Evolutionary conservation across 1,140 invertebrate species (phyloP).

Genomic region (Drosophila auraria): DNA sequence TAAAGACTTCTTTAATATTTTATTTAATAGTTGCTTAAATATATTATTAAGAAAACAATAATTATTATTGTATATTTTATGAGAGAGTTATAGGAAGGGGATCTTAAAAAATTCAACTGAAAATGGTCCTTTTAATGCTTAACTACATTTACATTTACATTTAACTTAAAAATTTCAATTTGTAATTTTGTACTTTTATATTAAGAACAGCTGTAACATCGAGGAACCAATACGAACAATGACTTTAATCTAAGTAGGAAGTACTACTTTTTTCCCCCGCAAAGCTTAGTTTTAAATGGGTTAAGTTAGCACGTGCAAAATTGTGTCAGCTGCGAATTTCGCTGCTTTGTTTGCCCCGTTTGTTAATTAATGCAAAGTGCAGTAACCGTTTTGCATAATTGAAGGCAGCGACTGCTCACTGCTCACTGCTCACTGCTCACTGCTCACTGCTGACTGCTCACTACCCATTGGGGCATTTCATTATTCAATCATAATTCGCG

Average conservation of each 20-base stretch:
- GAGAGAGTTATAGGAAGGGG: too few relatives aligned
- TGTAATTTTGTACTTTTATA: too few relatives aligned
- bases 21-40: too few relatives aligned
- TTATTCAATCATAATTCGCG: conserved; percentile 83
- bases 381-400: conserved; percentile 82
- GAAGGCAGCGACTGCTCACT: conserved; percentile 50
- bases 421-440: conserved; percentile 37
- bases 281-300: conserved; percentile 18
- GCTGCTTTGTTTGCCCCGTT: conserved; percentile 41
- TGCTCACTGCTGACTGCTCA: conserved; percentile 39
- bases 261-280: neutral
- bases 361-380: conserved; percentile 82
- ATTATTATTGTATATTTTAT: too few relatives aligned
- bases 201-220: neutral
- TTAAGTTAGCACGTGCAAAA: conserved; percentile 53
- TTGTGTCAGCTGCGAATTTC: conserved; percentile 52
- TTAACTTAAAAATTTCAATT: too few relatives aligned
- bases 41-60: too few relatives aligned
- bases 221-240: neutral
- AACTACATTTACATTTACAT: too few relatives aligned
- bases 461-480: conserved; percentile 63
- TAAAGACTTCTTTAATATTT: too few relatives aligned
- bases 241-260: conserved; percentile 26
- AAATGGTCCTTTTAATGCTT: too few relatives aligned
- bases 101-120: too few relatives aligned